These are phyloP conservation scores for Argya squamiceps DNA, from an alignment of 2,797 vertebrate genomes.

Conservation along the genomic window DNA sequence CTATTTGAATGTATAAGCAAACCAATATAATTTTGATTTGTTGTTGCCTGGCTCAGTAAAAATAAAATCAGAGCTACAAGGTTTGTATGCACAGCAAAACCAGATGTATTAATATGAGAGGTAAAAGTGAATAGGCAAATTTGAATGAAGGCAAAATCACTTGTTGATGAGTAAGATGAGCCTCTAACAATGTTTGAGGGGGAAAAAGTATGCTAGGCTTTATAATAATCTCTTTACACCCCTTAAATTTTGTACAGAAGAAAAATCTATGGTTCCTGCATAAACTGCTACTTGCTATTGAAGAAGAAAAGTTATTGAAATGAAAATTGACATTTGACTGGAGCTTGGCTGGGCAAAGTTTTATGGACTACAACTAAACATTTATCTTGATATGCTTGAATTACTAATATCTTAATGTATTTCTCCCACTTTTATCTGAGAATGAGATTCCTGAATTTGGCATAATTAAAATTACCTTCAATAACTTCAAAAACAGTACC, in stretches of 20 bases:
- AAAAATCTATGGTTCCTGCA: not conserved
- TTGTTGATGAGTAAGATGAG: not conserved
- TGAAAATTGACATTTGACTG: not conserved
- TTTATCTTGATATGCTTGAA: not conserved
- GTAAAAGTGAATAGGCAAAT: not conserved
- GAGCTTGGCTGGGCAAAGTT: not conserved
- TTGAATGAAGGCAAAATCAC: not conserved
- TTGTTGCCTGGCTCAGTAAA: not conserved
- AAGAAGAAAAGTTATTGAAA: not conserved
- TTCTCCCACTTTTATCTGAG: not conserved
- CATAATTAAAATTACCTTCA: not conserved
- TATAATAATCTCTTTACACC: not conserved
- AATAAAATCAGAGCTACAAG: not conserved
- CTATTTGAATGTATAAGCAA: not conserved
- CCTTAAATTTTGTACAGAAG: not conserved
- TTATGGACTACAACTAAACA: not conserved
- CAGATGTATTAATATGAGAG: not conserved
- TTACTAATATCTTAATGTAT: not conserved
- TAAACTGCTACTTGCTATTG: not conserved
- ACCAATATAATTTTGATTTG: slow-evolving; percentile 9
- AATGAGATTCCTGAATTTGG: not conserved
- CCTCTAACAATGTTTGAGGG: not conserved
- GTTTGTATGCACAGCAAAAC: not conserved
- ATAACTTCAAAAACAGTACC: not conserved
- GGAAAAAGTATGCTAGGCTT: not conserved